Conservation (phyloP, 2,113 vertebrate genomes). For the Alaudala cheleensis region DNA sequence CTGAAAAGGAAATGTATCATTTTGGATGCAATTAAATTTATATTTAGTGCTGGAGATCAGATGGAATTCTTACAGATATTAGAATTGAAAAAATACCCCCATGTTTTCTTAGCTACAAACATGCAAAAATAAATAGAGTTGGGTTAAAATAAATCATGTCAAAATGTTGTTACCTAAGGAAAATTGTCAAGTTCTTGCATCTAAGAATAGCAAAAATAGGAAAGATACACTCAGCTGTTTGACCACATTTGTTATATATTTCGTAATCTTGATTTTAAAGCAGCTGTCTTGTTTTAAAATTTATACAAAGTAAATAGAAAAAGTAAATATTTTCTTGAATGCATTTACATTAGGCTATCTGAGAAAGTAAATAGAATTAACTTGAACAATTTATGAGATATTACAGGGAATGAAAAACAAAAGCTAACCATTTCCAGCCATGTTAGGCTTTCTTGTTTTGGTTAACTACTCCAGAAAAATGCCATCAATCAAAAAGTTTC, state of each 20-base stretch:
- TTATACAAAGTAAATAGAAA: neutral
- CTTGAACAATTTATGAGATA: neutral
- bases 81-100: neutral
- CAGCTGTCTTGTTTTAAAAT: neutral
- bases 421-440: neutral
- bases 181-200: neutral
- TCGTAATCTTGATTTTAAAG: neutral
- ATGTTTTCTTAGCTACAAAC: neutral
- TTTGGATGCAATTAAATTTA: neutral
- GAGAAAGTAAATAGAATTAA: neutral
- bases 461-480: slow-evolving; percentile 15
- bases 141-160: neutral
- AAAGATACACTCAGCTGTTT: neutral
- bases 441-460: neutral
- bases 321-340: neutral
- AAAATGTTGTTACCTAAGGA: neutral
- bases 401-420: neutral
- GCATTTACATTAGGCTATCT: neutral
- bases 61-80: neutral
- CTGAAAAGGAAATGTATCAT: neutral
- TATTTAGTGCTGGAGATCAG: neutral
- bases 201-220: neutral
- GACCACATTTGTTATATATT: neutral
- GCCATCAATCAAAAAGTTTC: slow-evolving; percentile 25
- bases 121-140: neutral